Evolutionary conservation across 1,140 invertebrate species (phyloP).

Genomic region (Diplogasteroides magnus): DNA sequence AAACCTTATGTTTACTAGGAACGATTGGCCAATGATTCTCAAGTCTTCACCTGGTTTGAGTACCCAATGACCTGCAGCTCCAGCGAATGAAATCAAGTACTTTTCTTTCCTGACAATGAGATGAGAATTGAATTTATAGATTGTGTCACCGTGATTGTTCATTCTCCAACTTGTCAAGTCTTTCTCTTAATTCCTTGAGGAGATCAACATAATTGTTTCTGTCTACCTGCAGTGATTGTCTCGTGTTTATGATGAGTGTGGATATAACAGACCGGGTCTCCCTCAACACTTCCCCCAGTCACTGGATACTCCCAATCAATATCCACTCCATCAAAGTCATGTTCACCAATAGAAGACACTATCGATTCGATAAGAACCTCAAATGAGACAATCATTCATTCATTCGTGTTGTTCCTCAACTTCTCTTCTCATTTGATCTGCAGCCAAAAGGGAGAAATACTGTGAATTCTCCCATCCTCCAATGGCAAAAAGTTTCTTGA

Average conservation of each 20-base stretch:
- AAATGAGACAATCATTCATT: constrained; percentile 1
- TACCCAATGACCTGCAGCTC: constrained; percentile 54
- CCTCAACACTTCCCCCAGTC: constrained; percentile 62
- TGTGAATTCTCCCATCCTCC: constrained; percentile 52
- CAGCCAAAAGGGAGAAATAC: constrained; percentile 38
- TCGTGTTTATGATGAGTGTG: neutral
- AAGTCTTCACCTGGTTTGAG: constrained; percentile 38
- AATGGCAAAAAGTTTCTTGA: constrained; percentile 44
- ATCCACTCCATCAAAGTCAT: constrained; percentile 38
- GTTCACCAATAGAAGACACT: constrained; percentile 23
- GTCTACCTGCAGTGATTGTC: constrained; percentile 23
- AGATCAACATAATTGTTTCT: constrained; percentile 37
- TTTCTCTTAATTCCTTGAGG: constrained; percentile 35
- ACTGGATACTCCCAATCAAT: constrained; percentile 69
- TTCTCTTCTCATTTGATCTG: constrained; percentile 29
- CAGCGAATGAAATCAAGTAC: constrained; percentile 42
- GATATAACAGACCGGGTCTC: constrained; percentile 18
- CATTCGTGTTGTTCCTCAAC: neutral
- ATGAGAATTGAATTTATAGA: too few relatives aligned
- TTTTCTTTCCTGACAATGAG: neutral
- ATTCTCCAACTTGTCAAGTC: constrained; percentile 29
- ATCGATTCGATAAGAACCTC: constrained; percentile 36
- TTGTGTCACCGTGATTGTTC: too few relatives aligned
- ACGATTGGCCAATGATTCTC: neutral
- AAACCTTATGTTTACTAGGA: neutral